Evolutionary conservation across 2,113 vertebrate genomes (phyloP).

Genomic region (Sapayoa aenigma): DNA sequence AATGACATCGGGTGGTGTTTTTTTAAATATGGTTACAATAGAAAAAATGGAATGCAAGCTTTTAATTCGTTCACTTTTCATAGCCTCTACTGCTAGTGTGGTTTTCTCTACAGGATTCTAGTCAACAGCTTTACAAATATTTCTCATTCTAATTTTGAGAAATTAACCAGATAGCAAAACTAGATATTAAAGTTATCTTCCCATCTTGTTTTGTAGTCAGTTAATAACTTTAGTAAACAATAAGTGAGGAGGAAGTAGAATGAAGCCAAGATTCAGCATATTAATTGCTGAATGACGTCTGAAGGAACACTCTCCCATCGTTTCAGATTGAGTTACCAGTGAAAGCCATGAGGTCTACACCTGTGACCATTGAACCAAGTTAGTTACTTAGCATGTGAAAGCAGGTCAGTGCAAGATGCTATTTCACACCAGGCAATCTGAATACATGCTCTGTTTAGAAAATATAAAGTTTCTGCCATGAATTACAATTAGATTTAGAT

Average conservation of each 20-base stretch:
- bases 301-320: not conserved
- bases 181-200: not conserved
- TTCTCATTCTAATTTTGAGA: not conserved
- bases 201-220: not conserved
- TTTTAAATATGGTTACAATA: not conserved
- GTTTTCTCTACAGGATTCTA: not conserved
- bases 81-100: not conserved
- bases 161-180: not conserved
- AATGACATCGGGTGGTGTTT: too few relatives aligned
- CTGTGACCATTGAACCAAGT: conserved; percentile 52
- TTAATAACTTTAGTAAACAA: not conserved
- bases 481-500: not conserved
- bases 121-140: not conserved
- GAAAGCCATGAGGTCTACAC: conserved; percentile 53
- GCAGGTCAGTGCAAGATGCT: conserved; percentile 3
- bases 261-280: not conserved
- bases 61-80: not conserved
- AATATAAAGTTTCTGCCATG: conserved; percentile 32
- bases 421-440: conserved; percentile 46
- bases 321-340: not conserved
- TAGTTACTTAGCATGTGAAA: conserved; percentile 44
- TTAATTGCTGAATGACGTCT: not conserved
- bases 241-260: not conserved
- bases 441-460: conserved; percentile 7
- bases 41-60: not conserved